phyloP scores from a whole-genome alignment of 2,113 vertebrate genomes.

The Okapia johnstoni region DNA sequence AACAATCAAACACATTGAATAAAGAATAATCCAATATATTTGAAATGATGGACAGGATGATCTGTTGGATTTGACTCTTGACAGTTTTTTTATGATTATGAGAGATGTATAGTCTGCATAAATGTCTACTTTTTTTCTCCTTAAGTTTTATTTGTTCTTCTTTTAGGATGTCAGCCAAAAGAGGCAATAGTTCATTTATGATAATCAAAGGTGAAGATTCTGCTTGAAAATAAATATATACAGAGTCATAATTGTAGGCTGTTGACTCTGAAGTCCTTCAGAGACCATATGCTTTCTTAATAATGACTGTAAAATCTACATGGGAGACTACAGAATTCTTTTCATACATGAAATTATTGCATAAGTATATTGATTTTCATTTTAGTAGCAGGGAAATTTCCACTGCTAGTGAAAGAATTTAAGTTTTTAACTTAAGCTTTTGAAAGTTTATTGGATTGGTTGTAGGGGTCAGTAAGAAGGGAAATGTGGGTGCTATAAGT shows the following conservation, averaged over 20 bases:
- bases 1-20: not conserved
- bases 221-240: not conserved
- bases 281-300: not conserved
- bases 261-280: not conserved
- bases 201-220: not conserved
- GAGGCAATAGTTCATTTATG: not conserved
- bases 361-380: not conserved
- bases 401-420: not conserved
- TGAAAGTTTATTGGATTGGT: not conserved
- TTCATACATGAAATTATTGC: not conserved
- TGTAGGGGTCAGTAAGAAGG: not conserved
- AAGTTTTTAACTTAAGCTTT: not conserved
- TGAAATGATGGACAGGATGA: not conserved
- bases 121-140: not conserved
- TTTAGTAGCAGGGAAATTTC: not conserved
- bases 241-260: not conserved
- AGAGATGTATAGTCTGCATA: not conserved
- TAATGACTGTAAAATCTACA: not conserved
- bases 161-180: not conserved
- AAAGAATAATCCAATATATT: not conserved
- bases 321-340: not conserved
- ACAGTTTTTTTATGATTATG: not conserved
- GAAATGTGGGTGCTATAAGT: not conserved
- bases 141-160: not conserved
- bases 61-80: not conserved